Percentiles rank a stretch among this genome's conserved stretches.
Conservation (phyloP, 2,113 vertebrate genomes). For the Brachyhypopomus occidentalis region DNA sequence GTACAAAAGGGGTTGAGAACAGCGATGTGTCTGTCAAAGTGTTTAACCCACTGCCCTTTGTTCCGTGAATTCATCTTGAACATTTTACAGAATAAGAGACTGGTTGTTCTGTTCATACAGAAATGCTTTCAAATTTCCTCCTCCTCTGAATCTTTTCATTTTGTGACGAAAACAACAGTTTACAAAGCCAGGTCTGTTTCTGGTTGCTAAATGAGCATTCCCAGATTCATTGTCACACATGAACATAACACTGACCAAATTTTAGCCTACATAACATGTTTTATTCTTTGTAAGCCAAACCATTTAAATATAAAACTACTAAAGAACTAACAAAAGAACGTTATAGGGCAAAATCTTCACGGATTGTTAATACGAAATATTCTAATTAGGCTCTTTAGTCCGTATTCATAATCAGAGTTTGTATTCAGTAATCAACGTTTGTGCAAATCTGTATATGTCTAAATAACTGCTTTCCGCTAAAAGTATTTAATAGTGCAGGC, state of each 20-base stretch:
- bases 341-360: too few relatives aligned
- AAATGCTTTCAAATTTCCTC: conserved; percentile 31
- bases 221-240: too few relatives aligned
- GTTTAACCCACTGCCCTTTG: conserved; percentile 51
- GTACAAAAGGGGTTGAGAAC: conserved; percentile 56
- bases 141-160: conserved; percentile 10
- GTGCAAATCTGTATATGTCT: background rate
- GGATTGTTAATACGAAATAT: too few relatives aligned
- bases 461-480: background rate
- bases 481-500: too few relatives aligned
- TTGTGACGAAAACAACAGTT: conserved; percentile 30
- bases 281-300: too few relatives aligned
- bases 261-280: too few relatives aligned
- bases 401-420: too few relatives aligned
- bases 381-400: too few relatives aligned
- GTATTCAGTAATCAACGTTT: too few relatives aligned
- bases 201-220: background rate
- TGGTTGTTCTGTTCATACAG: conserved; percentile 61
- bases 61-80: conserved; percentile 52
- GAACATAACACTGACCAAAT: too few relatives aligned
- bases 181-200: background rate
- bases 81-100: conserved; percentile 60
- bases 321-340: too few relatives aligned
- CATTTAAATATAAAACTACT: too few relatives aligned
- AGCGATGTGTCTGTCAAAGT: conserved; percentile 65